Conservation (phyloP, 2,113 vertebrate genomes). For the Psophia crepitans region DNA sequence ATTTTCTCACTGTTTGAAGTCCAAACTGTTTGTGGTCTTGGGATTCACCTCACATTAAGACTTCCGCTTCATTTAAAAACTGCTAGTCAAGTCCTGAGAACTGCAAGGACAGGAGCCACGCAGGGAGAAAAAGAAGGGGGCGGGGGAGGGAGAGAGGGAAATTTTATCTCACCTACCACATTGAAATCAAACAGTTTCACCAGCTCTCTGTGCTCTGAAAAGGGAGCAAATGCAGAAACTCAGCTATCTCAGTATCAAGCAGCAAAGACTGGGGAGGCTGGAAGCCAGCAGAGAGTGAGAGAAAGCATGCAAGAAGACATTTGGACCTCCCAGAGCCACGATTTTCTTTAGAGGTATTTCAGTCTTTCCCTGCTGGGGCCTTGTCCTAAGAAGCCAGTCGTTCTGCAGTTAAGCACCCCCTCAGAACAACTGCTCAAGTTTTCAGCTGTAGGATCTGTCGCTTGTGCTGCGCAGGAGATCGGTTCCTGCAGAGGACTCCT, state of each 20-base stretch:
- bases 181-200: neutral
- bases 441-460: neutral
- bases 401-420: neutral
- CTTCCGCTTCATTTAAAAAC: slow-evolving; percentile 44
- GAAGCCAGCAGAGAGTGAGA: slow-evolving; percentile 14
- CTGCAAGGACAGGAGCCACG: neutral
- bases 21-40: slow-evolving; percentile 74
- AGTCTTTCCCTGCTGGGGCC: slow-evolving; percentile 39
- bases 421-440: neutral
- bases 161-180: neutral
- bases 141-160: neutral
- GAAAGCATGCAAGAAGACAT: neutral
- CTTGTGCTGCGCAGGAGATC: neutral
- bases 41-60: slow-evolving; percentile 76
- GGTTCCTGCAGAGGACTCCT: neutral
- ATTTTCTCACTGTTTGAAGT: slow-evolving; percentile 78
- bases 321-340: neutral
- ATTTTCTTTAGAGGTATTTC: slow-evolving; percentile 38
- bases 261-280: neutral
- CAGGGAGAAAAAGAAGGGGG: neutral
- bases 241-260: neutral
- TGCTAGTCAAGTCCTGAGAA: slow-evolving; percentile 32
- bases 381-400: slow-evolving; percentile 30
- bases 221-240: neutral
- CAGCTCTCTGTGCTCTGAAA: neutral